Evolutionary conservation across 2,888 invertebrate genomes (phyloP).

Genomic region (Drosophila mercatorum): DNA sequence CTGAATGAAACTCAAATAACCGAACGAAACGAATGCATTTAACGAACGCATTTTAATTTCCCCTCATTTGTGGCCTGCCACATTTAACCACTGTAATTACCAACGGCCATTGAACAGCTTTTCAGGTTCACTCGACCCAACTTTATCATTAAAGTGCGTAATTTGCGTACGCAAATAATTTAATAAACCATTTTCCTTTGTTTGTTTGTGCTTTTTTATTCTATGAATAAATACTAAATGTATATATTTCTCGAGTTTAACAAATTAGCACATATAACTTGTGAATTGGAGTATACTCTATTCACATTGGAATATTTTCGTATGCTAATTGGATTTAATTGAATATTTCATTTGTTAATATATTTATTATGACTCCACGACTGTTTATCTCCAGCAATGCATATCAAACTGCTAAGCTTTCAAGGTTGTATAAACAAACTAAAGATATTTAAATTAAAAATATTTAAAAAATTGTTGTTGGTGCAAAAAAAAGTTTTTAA

Average conservation of each 20-base stretch:
- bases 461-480: no score
- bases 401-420: no score
- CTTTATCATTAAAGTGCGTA: not conserved
- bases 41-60: slow-evolving; percentile 2
- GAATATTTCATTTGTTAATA: no score
- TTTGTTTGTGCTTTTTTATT: not conserved
- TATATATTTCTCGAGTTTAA: not conserved
- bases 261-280: not conserved
- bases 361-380: no score
- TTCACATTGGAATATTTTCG: not conserved
- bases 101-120: not conserved
- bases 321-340: not conserved
- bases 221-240: not conserved
- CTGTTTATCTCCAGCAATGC: no score
- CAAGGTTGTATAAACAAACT: no score
- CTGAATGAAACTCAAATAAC: slow-evolving; percentile 1
- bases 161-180: slow-evolving; percentile 3
- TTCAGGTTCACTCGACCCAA: slow-evolving; percentile 11
- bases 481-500: no score
- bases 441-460: no score
- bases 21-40: slow-evolving; percentile 15
- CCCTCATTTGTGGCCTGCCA: slow-evolving; percentile 17
- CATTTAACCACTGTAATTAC: slow-evolving; percentile 19
- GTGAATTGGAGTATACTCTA: not conserved
- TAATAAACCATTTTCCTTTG: not conserved